A percentile compares a stretch with the other conserved stretches of the same genome.
Evolutionary conservation across 2,113 vertebrate genomes (phyloP).

Genomic region (Rhinoptilus africanus): DNA sequence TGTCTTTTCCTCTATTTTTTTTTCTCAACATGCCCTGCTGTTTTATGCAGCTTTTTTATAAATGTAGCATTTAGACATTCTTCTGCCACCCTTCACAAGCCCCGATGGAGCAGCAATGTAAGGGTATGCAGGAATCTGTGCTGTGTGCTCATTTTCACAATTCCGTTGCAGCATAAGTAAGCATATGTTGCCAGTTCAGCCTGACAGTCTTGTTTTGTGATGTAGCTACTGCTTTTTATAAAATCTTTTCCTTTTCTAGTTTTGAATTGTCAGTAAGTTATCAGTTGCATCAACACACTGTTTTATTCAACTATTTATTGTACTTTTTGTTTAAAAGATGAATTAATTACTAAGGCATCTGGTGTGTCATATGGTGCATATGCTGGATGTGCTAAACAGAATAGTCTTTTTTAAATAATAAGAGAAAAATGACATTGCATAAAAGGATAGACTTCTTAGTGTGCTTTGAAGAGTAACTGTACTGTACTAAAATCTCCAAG

Average conservation of each 20-base stretch:
- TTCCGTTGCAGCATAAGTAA: not conserved
- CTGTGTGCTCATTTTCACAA: not conserved
- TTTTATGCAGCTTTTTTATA: not conserved
- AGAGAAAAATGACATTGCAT: not conserved
- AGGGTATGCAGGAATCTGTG: not conserved
- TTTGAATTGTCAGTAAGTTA: not conserved
- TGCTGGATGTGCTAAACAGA: constrained; percentile 28
- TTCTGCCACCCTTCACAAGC: not conserved
- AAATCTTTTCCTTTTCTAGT: not conserved
- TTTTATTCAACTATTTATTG: constrained; percentile 35
- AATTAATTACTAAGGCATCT: constrained; percentile 59
- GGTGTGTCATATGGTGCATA: constrained; percentile 13
- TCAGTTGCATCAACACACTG: not conserved
- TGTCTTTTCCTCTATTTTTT: not conserved
- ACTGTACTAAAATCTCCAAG: not conserved
- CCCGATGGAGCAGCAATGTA: not conserved
- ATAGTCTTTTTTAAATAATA: constrained; percentile 3
- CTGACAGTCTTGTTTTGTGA: constrained; percentile 11
- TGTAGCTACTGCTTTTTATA: not conserved
- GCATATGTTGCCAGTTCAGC: not conserved
- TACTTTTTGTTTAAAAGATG: constrained; percentile 38
- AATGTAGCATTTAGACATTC: not conserved
- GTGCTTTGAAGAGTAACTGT: constrained; percentile 7
- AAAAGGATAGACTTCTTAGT: not conserved
- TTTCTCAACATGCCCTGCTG: not conserved